Evolutionary conservation across 2,797 vertebrate species (phyloP).

Genomic region (Rhyacichthys aspro): DNA sequence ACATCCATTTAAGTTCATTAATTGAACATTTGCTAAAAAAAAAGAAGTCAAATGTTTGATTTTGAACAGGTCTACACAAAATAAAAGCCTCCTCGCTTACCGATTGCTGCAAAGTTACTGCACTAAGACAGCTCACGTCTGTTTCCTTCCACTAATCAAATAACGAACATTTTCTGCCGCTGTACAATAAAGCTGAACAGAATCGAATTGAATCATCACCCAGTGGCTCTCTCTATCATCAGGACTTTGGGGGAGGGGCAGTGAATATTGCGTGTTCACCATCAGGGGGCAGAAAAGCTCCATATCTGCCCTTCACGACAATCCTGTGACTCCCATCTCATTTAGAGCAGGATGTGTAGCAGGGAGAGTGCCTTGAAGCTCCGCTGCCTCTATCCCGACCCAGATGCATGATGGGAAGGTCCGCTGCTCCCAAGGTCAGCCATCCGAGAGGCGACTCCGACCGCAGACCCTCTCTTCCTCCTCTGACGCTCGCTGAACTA

Average conservation of each 20-base stretch:
- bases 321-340: constrained; percentile 34
- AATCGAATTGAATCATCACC: constrained; percentile 28
- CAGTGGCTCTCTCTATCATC: constrained; percentile 6
- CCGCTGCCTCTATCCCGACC: constrained; percentile 47
- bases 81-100: too few species aligned
- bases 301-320: constrained; percentile 21
- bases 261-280: constrained; percentile 17
- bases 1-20: too few species aligned
- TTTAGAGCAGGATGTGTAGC: constrained; percentile 48
- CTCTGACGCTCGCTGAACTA: constrained; percentile 51
- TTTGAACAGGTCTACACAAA: too few species aligned
- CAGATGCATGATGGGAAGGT: constrained; percentile 48
- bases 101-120: too few species aligned
- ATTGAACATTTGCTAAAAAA: too few species aligned
- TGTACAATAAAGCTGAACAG: not conserved
- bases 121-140: too few species aligned
- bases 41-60: too few species aligned
- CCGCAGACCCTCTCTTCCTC: constrained; percentile 46
- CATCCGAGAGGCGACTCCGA: constrained; percentile 56
- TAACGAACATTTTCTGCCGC: too few species aligned
- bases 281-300: constrained; percentile 72
- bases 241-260: too few species aligned
- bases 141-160: too few species aligned
- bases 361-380: constrained; percentile 49
- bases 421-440: constrained; percentile 60